Evolutionary conservation across 2,888 invertebrate species (phyloP).

Genomic region (Poecilus cupreus): DNA sequence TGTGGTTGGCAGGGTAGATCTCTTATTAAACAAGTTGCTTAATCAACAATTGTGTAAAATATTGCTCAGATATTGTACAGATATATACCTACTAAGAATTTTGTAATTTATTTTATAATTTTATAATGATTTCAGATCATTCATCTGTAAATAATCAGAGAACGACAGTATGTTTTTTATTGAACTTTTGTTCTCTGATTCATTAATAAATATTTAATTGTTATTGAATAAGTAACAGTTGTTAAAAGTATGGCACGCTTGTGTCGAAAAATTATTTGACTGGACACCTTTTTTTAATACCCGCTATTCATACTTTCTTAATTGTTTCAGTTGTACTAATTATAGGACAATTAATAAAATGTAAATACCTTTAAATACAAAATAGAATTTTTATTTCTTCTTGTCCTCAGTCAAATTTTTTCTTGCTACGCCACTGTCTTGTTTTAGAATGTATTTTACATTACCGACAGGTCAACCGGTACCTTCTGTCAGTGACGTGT

Average conservation of each 20-base stretch:
- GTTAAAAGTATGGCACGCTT: constrained; percentile 57
- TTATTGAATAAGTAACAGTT: constrained; percentile 58
- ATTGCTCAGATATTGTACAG: constrained; percentile 60
- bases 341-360: constrained; percentile 60
- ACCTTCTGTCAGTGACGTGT: constrained; percentile 56
- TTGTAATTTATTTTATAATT: constrained; percentile 60
- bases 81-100: constrained; percentile 51
- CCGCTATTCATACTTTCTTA: constrained; percentile 58
- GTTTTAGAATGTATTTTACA: background rate
- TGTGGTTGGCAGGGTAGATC: constrained; percentile 60
- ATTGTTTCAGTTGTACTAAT: constrained; percentile 59
- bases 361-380: constrained; percentile 56
- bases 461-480: constrained; percentile 40
- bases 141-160: constrained; percentile 57
- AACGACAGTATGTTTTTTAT: constrained; percentile 56
- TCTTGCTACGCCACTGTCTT: constrained; percentile 23
- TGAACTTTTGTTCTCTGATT: constrained; percentile 58
- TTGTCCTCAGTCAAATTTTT: background rate
- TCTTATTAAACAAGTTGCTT: constrained; percentile 57
- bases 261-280: constrained; percentile 54
- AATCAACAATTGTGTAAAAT: constrained; percentile 57
- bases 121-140: constrained; percentile 59
- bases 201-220: constrained; percentile 58
- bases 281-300: constrained; percentile 57
- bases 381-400: background rate